A percentile compares a stretch with the other conserved stretches of the same genome.
Conservation (phyloP, 2,113 vertebrate species). For the Pleuronectes platessa region DNA sequence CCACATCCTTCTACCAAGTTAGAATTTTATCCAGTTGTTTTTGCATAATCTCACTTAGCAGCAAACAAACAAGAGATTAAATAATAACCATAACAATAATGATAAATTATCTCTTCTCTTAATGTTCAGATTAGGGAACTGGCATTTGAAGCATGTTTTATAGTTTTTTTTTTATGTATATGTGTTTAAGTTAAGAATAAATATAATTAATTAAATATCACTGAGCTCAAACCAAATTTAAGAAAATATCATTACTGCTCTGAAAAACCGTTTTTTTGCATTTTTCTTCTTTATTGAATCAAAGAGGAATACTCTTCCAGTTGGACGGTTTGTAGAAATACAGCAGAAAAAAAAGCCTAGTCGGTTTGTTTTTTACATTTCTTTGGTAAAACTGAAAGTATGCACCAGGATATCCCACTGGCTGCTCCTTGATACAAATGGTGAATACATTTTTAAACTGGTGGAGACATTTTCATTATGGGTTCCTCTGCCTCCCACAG, state of each 20-base stretch:
- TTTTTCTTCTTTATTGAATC: slow-evolving; percentile 5
- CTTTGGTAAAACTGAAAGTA: background rate
- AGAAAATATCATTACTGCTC: background rate
- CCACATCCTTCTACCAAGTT: no score
- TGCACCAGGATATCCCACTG: background rate
- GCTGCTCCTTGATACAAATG: background rate
- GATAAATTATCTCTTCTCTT: no score
- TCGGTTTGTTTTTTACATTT: no score
- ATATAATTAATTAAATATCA: background rate
- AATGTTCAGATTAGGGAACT: no score
- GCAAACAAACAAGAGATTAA: no score
- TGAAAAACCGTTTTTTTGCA: background rate
- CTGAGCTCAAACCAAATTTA: background rate
- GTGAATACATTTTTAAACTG: background rate
- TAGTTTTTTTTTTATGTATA: no score
- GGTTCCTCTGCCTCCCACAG: background rate
- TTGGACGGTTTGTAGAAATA: background rate
- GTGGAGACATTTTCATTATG: background rate
- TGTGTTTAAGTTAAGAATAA: no score
- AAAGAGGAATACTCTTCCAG: background rate
- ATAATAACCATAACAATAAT: no score
- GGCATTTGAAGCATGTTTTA: no score
- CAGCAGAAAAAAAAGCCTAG: background rate
- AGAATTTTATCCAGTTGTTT: no score
- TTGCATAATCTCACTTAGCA: no score